These are phyloP conservation scores for Montipora foliosa DNA, from an alignment of 64 coral and sea anemone genomes.

Conservation along the genomic window DNA sequence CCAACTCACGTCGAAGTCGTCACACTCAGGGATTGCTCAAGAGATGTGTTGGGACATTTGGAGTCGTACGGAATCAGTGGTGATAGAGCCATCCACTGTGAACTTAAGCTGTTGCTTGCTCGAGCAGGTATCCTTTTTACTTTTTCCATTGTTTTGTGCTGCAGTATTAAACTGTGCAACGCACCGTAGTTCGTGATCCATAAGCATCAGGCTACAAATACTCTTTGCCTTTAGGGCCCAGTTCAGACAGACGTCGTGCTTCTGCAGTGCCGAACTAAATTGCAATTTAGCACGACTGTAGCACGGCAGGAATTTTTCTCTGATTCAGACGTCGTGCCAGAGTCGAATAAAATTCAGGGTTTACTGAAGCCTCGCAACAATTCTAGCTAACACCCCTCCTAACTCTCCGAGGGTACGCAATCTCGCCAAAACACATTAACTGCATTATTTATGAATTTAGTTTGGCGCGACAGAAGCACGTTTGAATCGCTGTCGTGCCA, in stretches of 20 bases:
- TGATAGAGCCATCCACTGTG: too few relatives aligned
- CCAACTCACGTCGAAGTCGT: too few relatives aligned
- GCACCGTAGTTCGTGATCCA: too few relatives aligned
- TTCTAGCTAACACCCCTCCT: slow-evolving; percentile 10
- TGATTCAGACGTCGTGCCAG: too few relatives aligned
- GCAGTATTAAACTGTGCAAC: too few relatives aligned
- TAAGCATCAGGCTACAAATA: too few relatives aligned
- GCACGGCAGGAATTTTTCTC: slow-evolving; percentile 21
- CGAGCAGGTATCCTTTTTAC: too few relatives aligned
- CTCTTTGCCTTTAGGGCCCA: neutral
- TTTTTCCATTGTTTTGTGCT: too few relatives aligned
- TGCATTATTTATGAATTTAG: slow-evolving; percentile 15
- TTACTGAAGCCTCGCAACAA: slow-evolving; percentile 18
- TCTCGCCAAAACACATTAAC: slow-evolving; percentile 25
- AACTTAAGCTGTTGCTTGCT: too few relatives aligned
- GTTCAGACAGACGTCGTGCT: slow-evolving; percentile 23
- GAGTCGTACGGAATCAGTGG: too few relatives aligned
- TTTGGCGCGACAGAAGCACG: neutral
- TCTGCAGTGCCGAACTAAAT: slow-evolving; percentile 38
- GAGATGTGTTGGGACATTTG: too few relatives aligned
- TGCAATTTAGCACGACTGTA: slow-evolving; percentile 33
- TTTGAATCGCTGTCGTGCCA: neutral
- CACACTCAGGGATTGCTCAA: too few relatives aligned
- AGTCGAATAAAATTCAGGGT: neutral
- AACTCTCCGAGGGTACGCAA: slow-evolving; percentile 3